These are phyloP conservation scores for Rhynchonycteris naso DNA, from an alignment of 2,797 vertebrate genomes.

Conservation along the genomic window DNA sequence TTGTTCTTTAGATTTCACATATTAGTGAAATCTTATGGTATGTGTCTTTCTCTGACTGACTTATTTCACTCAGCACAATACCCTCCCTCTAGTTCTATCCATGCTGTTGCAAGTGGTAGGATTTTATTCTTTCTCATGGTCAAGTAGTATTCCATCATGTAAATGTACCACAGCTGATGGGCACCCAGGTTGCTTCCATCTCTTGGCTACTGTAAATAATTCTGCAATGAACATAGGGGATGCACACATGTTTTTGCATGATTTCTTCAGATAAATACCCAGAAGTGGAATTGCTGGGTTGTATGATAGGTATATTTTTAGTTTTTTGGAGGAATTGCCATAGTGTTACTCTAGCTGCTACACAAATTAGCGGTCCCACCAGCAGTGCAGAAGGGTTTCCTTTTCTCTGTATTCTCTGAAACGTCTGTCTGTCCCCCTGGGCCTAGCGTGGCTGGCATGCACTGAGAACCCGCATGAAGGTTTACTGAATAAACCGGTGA, in stretches of 20 bases:
- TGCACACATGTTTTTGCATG: not conserved
- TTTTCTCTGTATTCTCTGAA: not conserved
- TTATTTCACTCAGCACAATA: too few relatives aligned
- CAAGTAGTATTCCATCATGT: not conserved
- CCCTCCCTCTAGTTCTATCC: not conserved
- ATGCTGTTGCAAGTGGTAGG: not conserved
- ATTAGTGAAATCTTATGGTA: too few relatives aligned
- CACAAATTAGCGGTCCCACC: not conserved
- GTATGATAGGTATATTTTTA: not conserved
- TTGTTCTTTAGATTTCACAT: too few relatives aligned
- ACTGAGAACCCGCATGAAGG: not conserved
- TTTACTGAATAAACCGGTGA: not conserved
- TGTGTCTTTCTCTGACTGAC: too few relatives aligned
- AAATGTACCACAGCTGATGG: not conserved
- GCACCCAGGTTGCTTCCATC: too few relatives aligned
- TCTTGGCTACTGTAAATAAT: not conserved
- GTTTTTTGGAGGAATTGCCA: not conserved
- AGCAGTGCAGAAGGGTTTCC: not conserved
- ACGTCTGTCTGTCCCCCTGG: not conserved
- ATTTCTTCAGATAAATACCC: not conserved
- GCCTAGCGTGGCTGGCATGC: not conserved
- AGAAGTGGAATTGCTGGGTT: not conserved
- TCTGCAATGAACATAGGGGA: not conserved
- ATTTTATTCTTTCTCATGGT: not conserved
- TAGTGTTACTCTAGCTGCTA: not conserved